Evolutionary conservation across 2,888 invertebrate species (phyloP).

Genomic region (Salpingus planirostris): DNA sequence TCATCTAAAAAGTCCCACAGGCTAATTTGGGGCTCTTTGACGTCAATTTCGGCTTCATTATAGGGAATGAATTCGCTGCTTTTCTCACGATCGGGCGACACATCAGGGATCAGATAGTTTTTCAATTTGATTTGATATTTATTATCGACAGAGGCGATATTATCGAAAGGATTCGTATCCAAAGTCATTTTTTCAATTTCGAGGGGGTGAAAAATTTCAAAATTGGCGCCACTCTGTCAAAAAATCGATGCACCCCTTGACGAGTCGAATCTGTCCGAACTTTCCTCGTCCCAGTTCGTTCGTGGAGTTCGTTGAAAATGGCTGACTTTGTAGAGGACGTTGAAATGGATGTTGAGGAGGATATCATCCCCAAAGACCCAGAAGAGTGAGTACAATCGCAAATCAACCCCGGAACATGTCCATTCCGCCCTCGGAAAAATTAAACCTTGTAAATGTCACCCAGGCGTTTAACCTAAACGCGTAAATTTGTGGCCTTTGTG

Average conservation of each 20-base stretch:
- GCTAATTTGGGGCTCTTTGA: conserved; percentile 22
- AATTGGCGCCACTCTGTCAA: not conserved
- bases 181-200: conserved; percentile 13
- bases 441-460: no score
- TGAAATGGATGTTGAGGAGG: conserved; percentile 34
- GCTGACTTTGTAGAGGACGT: conserved; percentile 36
- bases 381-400: conserved; percentile 42
- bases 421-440: no score
- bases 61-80: conserved; percentile 16
- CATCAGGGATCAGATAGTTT: conserved; percentile 10
- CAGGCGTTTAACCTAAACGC: no score
- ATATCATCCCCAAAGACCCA: conserved; percentile 34
- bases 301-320: conserved; percentile 29
- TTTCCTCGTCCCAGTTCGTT: no score
- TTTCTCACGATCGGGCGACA: no score
- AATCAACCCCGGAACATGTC: no score
- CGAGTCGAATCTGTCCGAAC: not conserved
- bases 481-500: no score
- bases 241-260: not conserved
- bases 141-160: conserved; percentile 12
- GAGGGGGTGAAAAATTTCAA: conserved; percentile 2
- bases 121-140: conserved; percentile 17
- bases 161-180: conserved; percentile 16
- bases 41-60: conserved; percentile 13
- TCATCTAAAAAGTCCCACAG: conserved; percentile 31